Evolutionary conservation across 2,797 vertebrate species (phyloP).

Genomic region (Helarctos malayanus): DNA sequence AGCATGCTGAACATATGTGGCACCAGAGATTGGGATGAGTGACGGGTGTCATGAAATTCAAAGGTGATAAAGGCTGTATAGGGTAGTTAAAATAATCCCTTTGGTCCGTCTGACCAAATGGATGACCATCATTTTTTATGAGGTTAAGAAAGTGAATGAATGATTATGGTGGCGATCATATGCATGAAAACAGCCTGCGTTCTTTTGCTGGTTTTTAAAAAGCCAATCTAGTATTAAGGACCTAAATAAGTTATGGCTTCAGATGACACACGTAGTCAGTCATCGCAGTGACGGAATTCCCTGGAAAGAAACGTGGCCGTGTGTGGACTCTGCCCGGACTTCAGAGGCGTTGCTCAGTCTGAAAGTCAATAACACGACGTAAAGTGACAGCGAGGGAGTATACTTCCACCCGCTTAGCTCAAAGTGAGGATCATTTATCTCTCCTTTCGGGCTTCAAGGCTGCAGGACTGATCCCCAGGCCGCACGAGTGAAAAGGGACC

Average conservation of each 20-base stretch:
- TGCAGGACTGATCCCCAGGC: background rate
- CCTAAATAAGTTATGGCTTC: slow-evolving; percentile 72
- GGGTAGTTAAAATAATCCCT: background rate
- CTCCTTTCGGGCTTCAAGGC: slow-evolving; percentile 15
- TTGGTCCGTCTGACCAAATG: slow-evolving; percentile 23
- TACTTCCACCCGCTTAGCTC: slow-evolving; percentile 58
- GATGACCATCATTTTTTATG: slow-evolving; percentile 59
- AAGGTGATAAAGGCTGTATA: background rate
- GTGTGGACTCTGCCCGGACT: slow-evolving; percentile 64
- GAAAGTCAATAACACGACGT: slow-evolving; percentile 67
- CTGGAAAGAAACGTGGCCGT: slow-evolving; percentile 44
- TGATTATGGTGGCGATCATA: slow-evolving; percentile 6
- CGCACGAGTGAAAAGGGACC: background rate
- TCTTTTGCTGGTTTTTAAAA: slow-evolving; percentile 64
- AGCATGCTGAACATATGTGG: background rate
- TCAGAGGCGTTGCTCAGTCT: slow-evolving; percentile 58
- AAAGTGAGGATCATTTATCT: slow-evolving; percentile 62
- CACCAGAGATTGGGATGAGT: background rate
- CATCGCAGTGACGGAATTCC: slow-evolving; percentile 59
- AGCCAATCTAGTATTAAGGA: slow-evolving; percentile 41
- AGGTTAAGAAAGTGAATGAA: slow-evolving; percentile 17
- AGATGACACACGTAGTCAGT: slow-evolving; percentile 45
- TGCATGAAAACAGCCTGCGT: slow-evolving; percentile 42
- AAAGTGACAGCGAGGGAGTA: slow-evolving; percentile 56
- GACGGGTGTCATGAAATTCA: background rate